These are phyloP conservation scores for Entomobrya proxima DNA, from an alignment of 2,888 invertebrate species.

Conservation along the genomic window DNA sequence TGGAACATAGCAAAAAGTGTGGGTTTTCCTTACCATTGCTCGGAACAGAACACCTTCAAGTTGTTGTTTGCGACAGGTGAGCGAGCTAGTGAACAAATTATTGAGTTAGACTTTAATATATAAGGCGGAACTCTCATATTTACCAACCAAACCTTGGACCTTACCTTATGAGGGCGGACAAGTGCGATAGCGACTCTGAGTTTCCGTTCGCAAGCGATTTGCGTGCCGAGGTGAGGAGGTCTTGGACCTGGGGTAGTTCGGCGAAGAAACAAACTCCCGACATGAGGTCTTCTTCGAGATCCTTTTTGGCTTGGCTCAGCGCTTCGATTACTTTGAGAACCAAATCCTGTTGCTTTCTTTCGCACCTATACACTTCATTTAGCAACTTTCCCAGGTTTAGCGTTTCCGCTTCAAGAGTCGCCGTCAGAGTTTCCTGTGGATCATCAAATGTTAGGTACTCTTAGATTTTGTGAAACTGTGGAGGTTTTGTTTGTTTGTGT, in stretches of 20 bases:
- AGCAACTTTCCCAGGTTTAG: slow-evolving; percentile 84
- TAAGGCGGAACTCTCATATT: background rate
- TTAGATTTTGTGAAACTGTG: no score
- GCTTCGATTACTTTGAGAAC: slow-evolving; percentile 85
- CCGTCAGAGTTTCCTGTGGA: slow-evolving; percentile 72
- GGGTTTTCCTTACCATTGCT: slow-evolving; percentile 71
- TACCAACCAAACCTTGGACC: slow-evolving; percentile 23
- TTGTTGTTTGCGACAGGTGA: slow-evolving; percentile 75
- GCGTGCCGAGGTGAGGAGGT: slow-evolving; percentile 73
- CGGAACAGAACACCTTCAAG: slow-evolving; percentile 73
- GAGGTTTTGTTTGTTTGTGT: no score
- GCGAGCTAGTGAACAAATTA: slow-evolving; percentile 58
- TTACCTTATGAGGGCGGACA: slow-evolving; percentile 72
- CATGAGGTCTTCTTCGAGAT: slow-evolving; percentile 86
- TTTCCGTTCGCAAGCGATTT: slow-evolving; percentile 74
- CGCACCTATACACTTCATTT: slow-evolving; percentile 83
- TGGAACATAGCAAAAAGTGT: background rate
- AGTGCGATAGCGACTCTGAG: slow-evolving; percentile 74
- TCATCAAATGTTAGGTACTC: no score
- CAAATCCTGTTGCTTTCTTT: slow-evolving; percentile 84
- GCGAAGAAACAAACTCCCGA: slow-evolving; percentile 83
- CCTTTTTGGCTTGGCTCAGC: slow-evolving; percentile 80
- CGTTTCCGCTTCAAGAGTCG: slow-evolving; percentile 80
- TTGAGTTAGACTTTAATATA: background rate
- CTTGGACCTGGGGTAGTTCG: slow-evolving; percentile 81